A percentile compares a stretch with the other conserved stretches of the same genome.
These are phyloP conservation scores for Climacteris rufus DNA, from an alignment of 2,113 vertebrate species.

Conservation along the genomic window DNA sequence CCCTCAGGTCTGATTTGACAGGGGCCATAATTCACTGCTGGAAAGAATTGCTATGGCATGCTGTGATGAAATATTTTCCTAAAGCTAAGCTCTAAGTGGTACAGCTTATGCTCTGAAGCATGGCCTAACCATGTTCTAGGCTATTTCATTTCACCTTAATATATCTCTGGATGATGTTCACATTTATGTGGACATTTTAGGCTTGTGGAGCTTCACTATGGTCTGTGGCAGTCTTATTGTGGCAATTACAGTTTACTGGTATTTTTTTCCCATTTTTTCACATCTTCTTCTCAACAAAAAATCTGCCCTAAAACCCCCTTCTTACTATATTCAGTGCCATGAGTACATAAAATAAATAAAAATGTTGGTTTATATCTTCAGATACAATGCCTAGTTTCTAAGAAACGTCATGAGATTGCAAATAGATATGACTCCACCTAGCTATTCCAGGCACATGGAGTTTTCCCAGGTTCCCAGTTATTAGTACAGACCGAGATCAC, in stretches of 20 bases:
- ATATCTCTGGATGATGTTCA: neutral
- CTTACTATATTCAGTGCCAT: neutral
- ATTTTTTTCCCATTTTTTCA: neutral
- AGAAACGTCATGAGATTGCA: neutral
- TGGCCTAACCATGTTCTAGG: neutral
- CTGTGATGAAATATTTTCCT: neutral
- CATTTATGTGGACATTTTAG: neutral
- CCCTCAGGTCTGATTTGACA: neutral
- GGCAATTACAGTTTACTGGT: neutral
- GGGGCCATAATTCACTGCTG: neutral
- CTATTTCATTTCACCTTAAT: neutral
- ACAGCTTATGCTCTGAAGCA: neutral
- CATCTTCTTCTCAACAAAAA: neutral
- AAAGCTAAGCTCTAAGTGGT: neutral
- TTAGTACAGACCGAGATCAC: neutral
- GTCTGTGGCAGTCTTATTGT: neutral
- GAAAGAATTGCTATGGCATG: neutral
- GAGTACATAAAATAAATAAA: neutral
- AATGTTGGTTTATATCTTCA: neutral
- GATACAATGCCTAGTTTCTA: neutral
- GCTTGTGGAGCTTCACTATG: neutral
- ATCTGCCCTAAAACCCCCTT: neutral
- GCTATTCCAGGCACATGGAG: neutral
- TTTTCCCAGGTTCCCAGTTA: neutral
- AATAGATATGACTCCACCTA: neutral